Evolutionary conservation across 2,797 vertebrate species (phyloP).

Genomic region (Tokudaia muenninki): DNA sequence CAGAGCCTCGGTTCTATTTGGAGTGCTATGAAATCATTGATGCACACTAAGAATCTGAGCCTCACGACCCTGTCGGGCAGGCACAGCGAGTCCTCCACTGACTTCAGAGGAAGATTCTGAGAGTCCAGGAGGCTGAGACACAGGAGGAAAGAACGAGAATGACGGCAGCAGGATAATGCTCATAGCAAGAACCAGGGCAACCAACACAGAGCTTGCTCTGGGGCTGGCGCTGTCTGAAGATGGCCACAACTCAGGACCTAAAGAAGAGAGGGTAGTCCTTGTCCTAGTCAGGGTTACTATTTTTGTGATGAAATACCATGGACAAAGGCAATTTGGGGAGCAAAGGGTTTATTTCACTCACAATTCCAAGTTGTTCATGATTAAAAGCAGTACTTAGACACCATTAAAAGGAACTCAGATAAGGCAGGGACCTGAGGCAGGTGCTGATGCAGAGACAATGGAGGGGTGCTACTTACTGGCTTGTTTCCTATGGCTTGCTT

Average conservation of each 20-base stretch:
- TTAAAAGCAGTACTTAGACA: not conserved
- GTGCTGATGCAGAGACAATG: not conserved
- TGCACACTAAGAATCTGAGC: not conserved
- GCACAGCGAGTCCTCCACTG: not conserved
- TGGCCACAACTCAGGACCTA: not conserved
- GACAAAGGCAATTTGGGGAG: not conserved
- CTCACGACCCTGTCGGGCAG: not conserved
- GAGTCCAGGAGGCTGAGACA: not conserved
- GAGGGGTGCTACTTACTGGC: not conserved
- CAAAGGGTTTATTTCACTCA: not conserved
- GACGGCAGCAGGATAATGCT: not conserved
- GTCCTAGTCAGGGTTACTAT: not conserved
- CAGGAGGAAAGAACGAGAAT: not conserved
- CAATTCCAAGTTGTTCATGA: not conserved
- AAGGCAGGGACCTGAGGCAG: not conserved
- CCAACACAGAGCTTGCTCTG: not conserved
- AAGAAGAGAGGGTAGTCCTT: not conserved
- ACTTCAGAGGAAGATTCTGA: not conserved
- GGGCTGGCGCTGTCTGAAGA: not conserved
- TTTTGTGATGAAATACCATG: not conserved
- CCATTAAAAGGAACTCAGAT: not conserved
- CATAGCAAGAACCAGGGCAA: accelerated
- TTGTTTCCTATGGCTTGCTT: not conserved
- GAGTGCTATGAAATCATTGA: not conserved
- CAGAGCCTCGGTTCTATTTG: too few relatives aligned